Evolutionary conservation across 2,888 invertebrate species (phyloP), one percentile per base, ranked within the genome.

Genomic region (Torymus tubicola): DNA sequence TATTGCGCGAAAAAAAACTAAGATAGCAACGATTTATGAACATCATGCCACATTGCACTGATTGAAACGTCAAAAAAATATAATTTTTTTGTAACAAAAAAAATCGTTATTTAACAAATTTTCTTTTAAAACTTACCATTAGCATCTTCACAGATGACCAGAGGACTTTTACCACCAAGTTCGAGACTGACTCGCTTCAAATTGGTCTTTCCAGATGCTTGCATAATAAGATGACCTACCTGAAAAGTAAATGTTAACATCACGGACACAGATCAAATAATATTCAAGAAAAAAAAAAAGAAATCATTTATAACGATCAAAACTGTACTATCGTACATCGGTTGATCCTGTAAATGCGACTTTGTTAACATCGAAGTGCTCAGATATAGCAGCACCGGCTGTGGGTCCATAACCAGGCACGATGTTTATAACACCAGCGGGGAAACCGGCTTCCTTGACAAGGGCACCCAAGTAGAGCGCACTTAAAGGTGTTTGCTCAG

Each of bases 271-370:
- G 50, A 8, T 50, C 53, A n/a, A 55, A 57, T 8, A 55, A 69
- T 2, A 8, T 69, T 18, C 52, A 21, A 68, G 13, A 21, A 68
- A 14, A 53, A 68, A 68, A 18, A 68, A 18, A 5, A 68, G 13
- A 5, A 14, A 12, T n/a, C 1, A n/a, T 57, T 2, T 21, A 5
- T 13, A 57, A 57, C 42, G 42, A 57, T 16, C n/a, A 24, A 63
- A 24, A 63, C 60, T 10, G 18, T 2, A 60, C 18, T 11, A 11
- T 53, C 10, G 1, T 52, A 93, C 94, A 85, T 93, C 94, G 50
- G 95, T 95, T 0, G 96, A 96, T 42, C 96, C 96, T 57, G 96
- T 96, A 87, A 96, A 96, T 0, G 95, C 95, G n/a, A 96, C 93
- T 91, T 96, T 96, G 78, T 93, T 92, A 68, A 97, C 93, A 80